A percentile compares a stretch with the other conserved stretches of the same genome.
Conservation (phyloP, 2,113 vertebrate species). For the Okapia johnstoni region DNA sequence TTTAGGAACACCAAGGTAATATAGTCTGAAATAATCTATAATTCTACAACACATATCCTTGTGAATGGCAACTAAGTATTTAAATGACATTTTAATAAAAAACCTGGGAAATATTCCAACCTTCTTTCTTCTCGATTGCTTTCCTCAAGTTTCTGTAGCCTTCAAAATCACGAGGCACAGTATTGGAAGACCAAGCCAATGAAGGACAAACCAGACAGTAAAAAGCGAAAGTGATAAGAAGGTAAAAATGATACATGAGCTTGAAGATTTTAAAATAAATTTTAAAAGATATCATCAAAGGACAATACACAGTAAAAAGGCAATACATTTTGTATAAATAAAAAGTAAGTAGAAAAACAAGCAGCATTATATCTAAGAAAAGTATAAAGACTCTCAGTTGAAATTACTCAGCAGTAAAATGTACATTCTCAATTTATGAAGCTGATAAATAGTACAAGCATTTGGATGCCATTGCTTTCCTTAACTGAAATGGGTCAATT, state of each 20-base stretch:
- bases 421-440: not conserved
- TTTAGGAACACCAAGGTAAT: constrained; percentile 33
- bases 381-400: constrained; percentile 38
- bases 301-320: constrained; percentile 81
- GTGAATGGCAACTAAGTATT: constrained; percentile 76
- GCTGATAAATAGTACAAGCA: not conserved
- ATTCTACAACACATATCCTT: constrained; percentile 69
- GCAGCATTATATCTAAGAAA: constrained; percentile 17
- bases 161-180: constrained; percentile 86
- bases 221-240: constrained; percentile 83
- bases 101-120: constrained; percentile 90
- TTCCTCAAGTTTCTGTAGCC: constrained; percentile 92
- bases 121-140: constrained; percentile 89
- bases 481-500: constrained; percentile 1
- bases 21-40: constrained; percentile 47
- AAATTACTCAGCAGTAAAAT: constrained; percentile 47
- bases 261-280: constrained; percentile 80
- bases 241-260: constrained; percentile 84
- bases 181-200: constrained; percentile 86
- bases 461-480: constrained; percentile 20
- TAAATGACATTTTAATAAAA: constrained; percentile 82
- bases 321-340: constrained; percentile 78
- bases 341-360: constrained; percentile 75
- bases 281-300: constrained; percentile 81
- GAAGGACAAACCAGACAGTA: constrained; percentile 86